Percentiles rank a stretch among this genome's conserved stretches.
Evolutionary conservation across 2,113 vertebrate species (phyloP).

Genomic region (Regulus satrapa): DNA sequence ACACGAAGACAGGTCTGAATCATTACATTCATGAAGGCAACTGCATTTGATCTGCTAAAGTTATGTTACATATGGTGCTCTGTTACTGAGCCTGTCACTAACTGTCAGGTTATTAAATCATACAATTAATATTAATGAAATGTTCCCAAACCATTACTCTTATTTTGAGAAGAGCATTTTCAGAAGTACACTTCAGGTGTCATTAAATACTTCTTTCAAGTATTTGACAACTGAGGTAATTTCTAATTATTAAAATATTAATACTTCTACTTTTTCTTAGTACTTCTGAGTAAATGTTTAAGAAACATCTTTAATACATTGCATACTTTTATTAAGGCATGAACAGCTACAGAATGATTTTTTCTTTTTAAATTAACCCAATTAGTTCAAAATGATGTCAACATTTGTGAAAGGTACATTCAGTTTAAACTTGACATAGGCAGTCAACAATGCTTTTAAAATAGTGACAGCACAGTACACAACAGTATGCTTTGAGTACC

Average conservation of each 20-base stretch:
- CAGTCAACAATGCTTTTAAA: constrained; percentile 22
- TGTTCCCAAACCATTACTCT: not conserved
- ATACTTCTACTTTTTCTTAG: not conserved
- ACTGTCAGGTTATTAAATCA: constrained; percentile 44
- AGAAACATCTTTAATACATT: constrained; percentile 63
- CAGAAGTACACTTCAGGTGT: not conserved
- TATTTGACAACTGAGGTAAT: not conserved
- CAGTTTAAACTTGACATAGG: not conserved
- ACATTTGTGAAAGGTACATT: constrained; percentile 4
- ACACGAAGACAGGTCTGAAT: constrained; percentile 43
- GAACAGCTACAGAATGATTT: not conserved
- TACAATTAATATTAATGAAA: not conserved
- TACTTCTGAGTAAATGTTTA: not conserved
- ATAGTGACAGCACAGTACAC: constrained; percentile 8
- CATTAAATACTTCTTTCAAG: not conserved
- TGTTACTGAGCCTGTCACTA: constrained; percentile 30
- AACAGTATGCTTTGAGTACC: constrained; percentile 45
- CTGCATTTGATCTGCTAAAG: constrained; percentile 6
- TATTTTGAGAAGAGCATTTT: not conserved
- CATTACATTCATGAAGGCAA: not conserved
- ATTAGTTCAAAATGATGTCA: not conserved
- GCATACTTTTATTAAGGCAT: constrained; percentile 56
- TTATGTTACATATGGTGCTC: constrained; percentile 15
- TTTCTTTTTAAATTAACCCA: not conserved
- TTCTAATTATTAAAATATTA: not conserved